Base-by-base conservation (phyloP, 2,888 invertebrate genomes). In the Mythimna vitellina region DNA sequence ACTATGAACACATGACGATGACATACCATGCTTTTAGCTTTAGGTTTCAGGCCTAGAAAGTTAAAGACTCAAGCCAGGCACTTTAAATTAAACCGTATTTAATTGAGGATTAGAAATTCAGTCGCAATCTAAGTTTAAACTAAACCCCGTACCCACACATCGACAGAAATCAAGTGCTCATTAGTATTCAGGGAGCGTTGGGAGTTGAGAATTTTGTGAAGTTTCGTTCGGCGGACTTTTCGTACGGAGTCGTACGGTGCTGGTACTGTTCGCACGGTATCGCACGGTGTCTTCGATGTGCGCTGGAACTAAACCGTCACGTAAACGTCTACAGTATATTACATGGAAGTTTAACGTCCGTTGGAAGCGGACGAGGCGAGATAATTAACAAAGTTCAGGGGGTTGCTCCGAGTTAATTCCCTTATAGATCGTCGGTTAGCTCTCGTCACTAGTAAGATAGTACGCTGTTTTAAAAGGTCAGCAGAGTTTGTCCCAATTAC, bases 361-460 rank as follows among this genome's bases (percentile, higher is more conserved):
- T 77, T 78, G 68, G 78, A 75, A 81, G 82, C 82, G 81, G 82
- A 82, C 81, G 76, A 83, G 82, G 87, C 84, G 80, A 84, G 86
- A 89, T 92, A 93, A 93, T 92, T 92, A 92, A 91, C 90, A 91
- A 92, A 93, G 89, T 92, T 92, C 86, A 88, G 84, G 74, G 83
- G 80, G 81, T 78, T 82, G 67, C 76, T 81, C 64, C 68, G 76
- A 86, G 86, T 87, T 89, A 84, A 89, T 89, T 86, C 87, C 86
- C 81, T 84, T 87, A 88, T 84, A 89, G 87, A 88, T 87, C 81
- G 89, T 76, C 76, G 69, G 82, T 84, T 86, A 87, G 66, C 78
- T 72, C 65, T 72, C 77, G 57, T 83, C 70, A 81, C 58, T 76
- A 17, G 58, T 38, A 58, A 69, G 56, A 73, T 63, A 63, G 56